These are phyloP conservation scores for Monomorium pharaonis DNA, from an alignment of 1,140 invertebrate genomes.

Conservation along the genomic window DNA sequence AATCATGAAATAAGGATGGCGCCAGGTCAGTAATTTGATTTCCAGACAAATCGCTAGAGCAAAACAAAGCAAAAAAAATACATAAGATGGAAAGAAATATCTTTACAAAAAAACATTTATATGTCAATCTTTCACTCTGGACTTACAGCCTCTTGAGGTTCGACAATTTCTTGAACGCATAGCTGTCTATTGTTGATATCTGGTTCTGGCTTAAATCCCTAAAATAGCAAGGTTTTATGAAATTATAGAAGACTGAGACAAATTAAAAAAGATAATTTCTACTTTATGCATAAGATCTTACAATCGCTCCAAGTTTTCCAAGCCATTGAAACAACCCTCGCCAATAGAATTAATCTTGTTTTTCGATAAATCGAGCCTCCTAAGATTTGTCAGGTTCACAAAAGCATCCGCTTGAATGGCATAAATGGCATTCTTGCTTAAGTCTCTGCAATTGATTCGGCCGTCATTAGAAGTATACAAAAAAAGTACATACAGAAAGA, in stretches of 20 bases:
- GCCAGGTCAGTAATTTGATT: slow-evolving; percentile 89
- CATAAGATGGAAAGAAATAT: slow-evolving; percentile 66
- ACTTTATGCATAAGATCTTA: slow-evolving; percentile 77
- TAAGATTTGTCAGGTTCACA: slow-evolving; percentile 88
- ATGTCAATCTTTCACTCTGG: slow-evolving; percentile 23
- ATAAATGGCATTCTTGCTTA: slow-evolving; percentile 92
- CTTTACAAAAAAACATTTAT: slow-evolving; percentile 47
- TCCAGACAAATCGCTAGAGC: slow-evolving; percentile 85
- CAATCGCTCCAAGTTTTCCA: slow-evolving; percentile 88
- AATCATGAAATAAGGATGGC: slow-evolving; percentile 89
- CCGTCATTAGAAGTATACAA: slow-evolving; percentile 13
- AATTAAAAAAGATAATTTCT: neutral
- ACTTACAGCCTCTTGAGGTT: slow-evolving; percentile 88
- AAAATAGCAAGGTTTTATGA: slow-evolving; percentile 64
- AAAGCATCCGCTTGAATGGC: slow-evolving; percentile 91
- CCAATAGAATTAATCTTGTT: slow-evolving; percentile 89
- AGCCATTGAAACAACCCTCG: slow-evolving; percentile 87
- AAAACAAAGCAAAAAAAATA: slow-evolving; percentile 77
- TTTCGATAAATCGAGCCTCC: slow-evolving; percentile 88
- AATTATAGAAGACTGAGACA: slow-evolving; percentile 48
- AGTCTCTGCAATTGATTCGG: slow-evolving; percentile 86
- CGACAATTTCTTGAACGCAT: slow-evolving; percentile 89
- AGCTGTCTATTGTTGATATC: slow-evolving; percentile 90
- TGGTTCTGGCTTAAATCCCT: slow-evolving; percentile 92
- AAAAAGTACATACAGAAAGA: neutral